These are phyloP conservation scores for Phaonia tiefii DNA, from an alignment of 2,888 invertebrate genomes.

Conservation along the genomic window DNA sequence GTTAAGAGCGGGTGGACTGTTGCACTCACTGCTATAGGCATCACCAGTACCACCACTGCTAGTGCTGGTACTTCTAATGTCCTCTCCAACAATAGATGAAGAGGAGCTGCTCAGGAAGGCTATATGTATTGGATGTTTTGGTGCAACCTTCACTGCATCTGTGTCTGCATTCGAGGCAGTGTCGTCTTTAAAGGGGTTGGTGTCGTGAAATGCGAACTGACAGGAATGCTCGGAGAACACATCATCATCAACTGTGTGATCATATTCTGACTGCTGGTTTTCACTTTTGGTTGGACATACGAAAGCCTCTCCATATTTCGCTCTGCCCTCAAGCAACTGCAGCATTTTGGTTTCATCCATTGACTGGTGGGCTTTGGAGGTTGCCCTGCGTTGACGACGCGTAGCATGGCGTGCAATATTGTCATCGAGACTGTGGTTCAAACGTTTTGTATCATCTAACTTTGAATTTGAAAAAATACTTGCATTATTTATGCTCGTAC, in stretches of 20 bases:
- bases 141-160: not conserved
- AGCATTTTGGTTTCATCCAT: constrained; percentile 84
- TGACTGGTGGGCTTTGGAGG: constrained; percentile 85
- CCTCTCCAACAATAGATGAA: constrained; percentile 65
- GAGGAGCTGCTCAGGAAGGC: constrained; percentile 71
- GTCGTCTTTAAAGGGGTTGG: constrained; percentile 79
- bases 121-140: constrained; percentile 47
- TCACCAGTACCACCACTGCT: constrained; percentile 56
- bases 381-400: constrained; percentile 77
- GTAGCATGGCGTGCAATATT: constrained; percentile 80
- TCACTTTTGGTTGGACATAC: constrained; percentile 24
- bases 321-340: constrained; percentile 74
- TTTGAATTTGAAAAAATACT: constrained; percentile 75
- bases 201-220: constrained; percentile 76
- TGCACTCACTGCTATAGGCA: constrained; percentile 22
- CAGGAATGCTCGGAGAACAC: constrained; percentile 70
- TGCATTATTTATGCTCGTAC: constrained; percentile 62
- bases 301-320: constrained; percentile 58
- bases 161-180: constrained; percentile 64
- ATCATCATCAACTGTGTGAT: constrained; percentile 71
- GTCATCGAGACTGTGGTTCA: constrained; percentile 90
- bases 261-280: not conserved
- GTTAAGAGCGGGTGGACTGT: not conserved
- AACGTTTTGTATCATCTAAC: constrained; percentile 83
- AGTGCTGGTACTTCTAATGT: not conserved